phyloP scores from a whole-genome alignment of 1,140 invertebrate genomes.

The Dendroctonus valens region DNA sequence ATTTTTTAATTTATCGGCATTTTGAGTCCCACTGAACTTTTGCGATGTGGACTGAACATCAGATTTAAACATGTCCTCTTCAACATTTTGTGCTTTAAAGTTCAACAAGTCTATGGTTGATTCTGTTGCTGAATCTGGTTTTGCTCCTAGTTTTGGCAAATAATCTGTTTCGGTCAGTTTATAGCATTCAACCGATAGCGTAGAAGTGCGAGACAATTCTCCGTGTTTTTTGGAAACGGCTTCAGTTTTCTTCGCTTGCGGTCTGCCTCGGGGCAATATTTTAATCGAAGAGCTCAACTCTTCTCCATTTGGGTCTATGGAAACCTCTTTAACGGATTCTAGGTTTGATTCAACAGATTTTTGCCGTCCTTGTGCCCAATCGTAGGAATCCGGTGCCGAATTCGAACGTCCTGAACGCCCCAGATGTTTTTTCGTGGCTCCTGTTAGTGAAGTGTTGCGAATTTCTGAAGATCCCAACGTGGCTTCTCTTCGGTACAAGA shows the following conservation, averaged over 20 bases:
- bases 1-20: not conserved
- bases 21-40: not conserved
- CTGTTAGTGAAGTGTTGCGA: slow-evolving; percentile 9
- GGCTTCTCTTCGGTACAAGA: slow-evolving; percentile 43
- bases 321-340: slow-evolving; percentile 44
- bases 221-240: slow-evolving; percentile 1
- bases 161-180: too few species aligned
- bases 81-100: not conserved
- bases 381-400: slow-evolving; percentile 72
- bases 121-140: not conserved
- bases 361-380: slow-evolving; percentile 53
- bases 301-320: slow-evolving; percentile 33
- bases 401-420: slow-evolving; percentile 64
- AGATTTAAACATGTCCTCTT: not conserved
- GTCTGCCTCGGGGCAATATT: slow-evolving; percentile 8
- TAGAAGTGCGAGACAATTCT: slow-evolving; percentile 3
- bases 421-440: slow-evolving; percentile 38
- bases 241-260: slow-evolving; percentile 4
- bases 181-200: slow-evolving; percentile 2
- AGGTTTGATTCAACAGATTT: slow-evolving; percentile 40
- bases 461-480: slow-evolving; percentile 38
- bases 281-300: slow-evolving; percentile 9
- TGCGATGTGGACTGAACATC: not conserved
- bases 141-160: too few species aligned
- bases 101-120: not conserved